Percentiles rank a stretch among this genome's conserved stretches.
These are phyloP conservation scores for Aradophagus sp. DNA, from an alignment of 1,140 invertebrate species.

Conservation along the genomic window DNA sequence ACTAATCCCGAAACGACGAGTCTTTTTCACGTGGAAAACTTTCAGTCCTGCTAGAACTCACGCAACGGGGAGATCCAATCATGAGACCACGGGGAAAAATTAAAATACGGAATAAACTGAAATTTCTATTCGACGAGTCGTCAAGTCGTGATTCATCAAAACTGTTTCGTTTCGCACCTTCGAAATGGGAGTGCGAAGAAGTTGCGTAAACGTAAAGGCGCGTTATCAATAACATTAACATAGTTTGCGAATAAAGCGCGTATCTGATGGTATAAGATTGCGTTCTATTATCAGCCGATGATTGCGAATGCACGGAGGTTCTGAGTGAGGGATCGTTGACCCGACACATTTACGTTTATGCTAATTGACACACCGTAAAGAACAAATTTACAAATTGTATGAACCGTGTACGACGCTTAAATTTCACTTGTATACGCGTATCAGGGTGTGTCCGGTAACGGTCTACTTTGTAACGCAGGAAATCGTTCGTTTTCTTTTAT, in stretches of 20 bases:
- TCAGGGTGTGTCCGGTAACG: conserved; percentile 26
- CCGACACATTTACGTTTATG: conserved; percentile 34
- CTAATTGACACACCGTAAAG: conserved; percentile 32
- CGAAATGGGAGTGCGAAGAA: too few relatives aligned
- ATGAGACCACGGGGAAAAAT: too few relatives aligned
- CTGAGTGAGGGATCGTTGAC: conserved; percentile 13
- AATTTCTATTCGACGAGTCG: too few relatives aligned
- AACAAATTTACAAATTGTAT: conserved; percentile 36
- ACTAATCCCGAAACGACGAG: conserved; percentile 31
- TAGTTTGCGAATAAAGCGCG: conserved; percentile 7
- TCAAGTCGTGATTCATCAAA: too few relatives aligned
- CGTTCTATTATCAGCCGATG: conserved; percentile 18
- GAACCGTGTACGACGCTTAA: conserved; percentile 21
- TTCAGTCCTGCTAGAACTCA: too few relatives aligned
- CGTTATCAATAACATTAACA: conserved; percentile 32
- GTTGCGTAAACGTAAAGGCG: too few relatives aligned
- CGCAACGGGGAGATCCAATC: too few relatives aligned
- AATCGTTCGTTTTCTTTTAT: conserved; percentile 23
- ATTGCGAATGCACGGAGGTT: conserved; percentile 13
- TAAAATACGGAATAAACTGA: too few relatives aligned
- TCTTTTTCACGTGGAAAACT: conserved; percentile 12
- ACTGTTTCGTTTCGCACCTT: too few relatives aligned
- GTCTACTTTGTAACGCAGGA: conserved; percentile 25
- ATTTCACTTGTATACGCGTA: conserved; percentile 28
- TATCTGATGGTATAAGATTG: conserved; percentile 14